A percentile compares a stretch with the other conserved stretches of the same genome.
Conservation (phyloP, 2,113 vertebrate genomes). For the Oreochromis niloticus region DNA sequence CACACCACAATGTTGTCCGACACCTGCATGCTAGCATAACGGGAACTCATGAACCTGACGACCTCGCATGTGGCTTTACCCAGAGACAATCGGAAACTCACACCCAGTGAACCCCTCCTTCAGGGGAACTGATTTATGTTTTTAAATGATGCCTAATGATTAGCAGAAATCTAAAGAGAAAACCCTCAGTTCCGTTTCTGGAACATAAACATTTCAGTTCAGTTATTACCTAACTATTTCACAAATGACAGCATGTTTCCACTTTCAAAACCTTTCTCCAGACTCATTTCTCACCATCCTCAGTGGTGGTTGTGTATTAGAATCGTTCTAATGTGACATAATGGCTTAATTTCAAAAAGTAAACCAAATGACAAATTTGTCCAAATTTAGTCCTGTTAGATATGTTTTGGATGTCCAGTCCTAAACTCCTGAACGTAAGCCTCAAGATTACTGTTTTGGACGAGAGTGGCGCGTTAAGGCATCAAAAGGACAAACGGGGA, state of each 20-base stretch:
- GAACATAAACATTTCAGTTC: not conserved
- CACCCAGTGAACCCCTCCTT: not conserved
- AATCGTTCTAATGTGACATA: not conserved
- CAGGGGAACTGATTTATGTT: not conserved
- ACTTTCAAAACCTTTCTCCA: not conserved
- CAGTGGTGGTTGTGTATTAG: not conserved
- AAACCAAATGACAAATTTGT: not conserved
- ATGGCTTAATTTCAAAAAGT: not conserved
- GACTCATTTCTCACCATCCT: not conserved
- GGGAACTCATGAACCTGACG: not conserved
- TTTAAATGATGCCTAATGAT: not conserved
- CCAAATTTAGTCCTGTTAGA: not conserved
- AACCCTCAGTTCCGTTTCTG: accelerated
- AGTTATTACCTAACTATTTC: not conserved
- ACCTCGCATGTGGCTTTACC: not conserved
- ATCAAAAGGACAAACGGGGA: not conserved
- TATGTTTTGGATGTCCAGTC: too few species aligned
- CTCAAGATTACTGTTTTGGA: not conserved
- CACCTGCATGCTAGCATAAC: slow-evolving; percentile 12
- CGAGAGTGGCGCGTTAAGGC: not conserved
- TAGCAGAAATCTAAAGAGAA: not conserved
- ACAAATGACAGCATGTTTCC: not conserved
- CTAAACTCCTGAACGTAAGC: not conserved
- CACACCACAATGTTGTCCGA: not conserved
- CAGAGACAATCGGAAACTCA: not conserved